Conservation (phyloP, 2,888 invertebrate genomes). For the Tyria jacobaeae region DNA sequence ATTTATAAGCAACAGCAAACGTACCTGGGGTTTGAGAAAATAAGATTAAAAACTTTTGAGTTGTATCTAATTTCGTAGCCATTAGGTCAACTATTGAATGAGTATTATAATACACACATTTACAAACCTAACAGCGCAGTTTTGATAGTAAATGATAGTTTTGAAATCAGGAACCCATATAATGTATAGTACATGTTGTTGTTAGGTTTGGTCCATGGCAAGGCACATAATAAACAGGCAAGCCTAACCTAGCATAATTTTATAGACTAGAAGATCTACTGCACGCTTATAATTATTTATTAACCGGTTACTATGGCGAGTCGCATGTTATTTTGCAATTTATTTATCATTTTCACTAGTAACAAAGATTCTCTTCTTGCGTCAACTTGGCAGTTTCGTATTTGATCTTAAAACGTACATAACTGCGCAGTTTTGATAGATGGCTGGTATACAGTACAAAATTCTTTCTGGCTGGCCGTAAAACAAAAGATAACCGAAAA, state of each 20-base stretch:
- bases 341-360: conserved; percentile 4
- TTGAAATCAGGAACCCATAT: too few relatives aligned
- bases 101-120: too few relatives aligned
- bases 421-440: conserved; percentile 35
- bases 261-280: background rate
- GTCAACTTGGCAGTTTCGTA: conserved; percentile 18
- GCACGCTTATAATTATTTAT: background rate
- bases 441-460: conserved; percentile 1
- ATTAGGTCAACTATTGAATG: too few relatives aligned
- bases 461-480: conserved; percentile 42
- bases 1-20: too few relatives aligned
- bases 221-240: background rate
- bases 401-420: conserved; percentile 6
- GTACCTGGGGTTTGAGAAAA: too few relatives aligned
- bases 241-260: background rate
- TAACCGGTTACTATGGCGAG: too few relatives aligned
- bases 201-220: background rate
- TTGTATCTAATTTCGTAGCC: too few relatives aligned
- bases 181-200: too few relatives aligned
- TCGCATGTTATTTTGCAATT: background rate
- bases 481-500: conserved; percentile 53
- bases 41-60: too few relatives aligned
- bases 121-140: too few relatives aligned
- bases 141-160: too few relatives aligned
- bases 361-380: background rate